Evolutionary conservation across 2,888 invertebrate species (phyloP), one percentile per base, ranked within the genome.

Genomic region (Sesamia inferens): DNA sequence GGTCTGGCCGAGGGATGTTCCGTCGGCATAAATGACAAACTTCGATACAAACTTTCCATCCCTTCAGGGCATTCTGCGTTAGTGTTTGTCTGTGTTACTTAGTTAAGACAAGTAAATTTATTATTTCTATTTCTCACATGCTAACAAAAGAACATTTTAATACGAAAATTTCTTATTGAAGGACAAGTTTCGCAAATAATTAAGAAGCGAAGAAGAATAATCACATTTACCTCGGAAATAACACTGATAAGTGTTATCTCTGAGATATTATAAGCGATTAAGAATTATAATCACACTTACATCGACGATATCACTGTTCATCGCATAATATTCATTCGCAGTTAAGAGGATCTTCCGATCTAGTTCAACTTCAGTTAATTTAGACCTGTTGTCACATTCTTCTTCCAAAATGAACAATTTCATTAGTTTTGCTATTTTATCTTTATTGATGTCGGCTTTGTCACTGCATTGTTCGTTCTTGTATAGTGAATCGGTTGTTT

Each of bases 261-360:
- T n/a, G n/a, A n/a, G n/a, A n/a, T n/a, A n/a, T n/a, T n/a, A n/a
- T n/a, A 24, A 44, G 14, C 1, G 0, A n/a, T 44, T n/a, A 31
- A 58, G 6, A 47, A 24, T 22, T n/a, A n/a, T n/a, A n/a, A n/a
- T n/a, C n/a, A 47, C 79, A 70, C 87, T 91, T 93, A 97, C 97
- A 91, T 96, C 96, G 77, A 96, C 96, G 16, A 97, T 90, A 76
- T 96, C 94, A 62, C 93, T 92, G 1, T 97, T 96, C 3, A 97
- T 94, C 59, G 94, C 94, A 55, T 97, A 96, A 77, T 96, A 96
- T 70, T 96, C 93, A 78, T 93, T 90, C 0, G 96, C 93, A 42
- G 96, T 92, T 54, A 92, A 78, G 62, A 96, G 90, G 54, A 97
- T 91, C 67, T 94, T 91, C 63, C 92, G 91, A 78, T 96, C 94